Percentiles rank a stretch among this genome's conserved stretches.
These are phyloP conservation scores for Microtus richardsoni DNA, from an alignment of 2,113 vertebrate genomes.

Conservation along the genomic window DNA sequence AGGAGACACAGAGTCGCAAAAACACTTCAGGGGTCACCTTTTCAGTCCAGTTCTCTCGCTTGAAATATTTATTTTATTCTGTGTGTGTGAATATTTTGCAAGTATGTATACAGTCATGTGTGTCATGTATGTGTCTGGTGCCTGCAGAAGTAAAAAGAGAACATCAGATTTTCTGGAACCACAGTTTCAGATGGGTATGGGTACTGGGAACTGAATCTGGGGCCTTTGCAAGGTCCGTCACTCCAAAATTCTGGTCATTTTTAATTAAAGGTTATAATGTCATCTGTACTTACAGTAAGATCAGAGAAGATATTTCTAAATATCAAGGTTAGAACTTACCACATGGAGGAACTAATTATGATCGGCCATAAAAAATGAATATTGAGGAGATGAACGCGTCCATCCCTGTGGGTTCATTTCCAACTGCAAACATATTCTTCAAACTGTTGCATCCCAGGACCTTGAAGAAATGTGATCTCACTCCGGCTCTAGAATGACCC, in stretches of 20 bases:
- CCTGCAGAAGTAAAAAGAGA: not conserved
- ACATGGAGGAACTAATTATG: slow-evolving; percentile 11
- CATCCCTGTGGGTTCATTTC: not conserved
- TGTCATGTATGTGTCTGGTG: not conserved
- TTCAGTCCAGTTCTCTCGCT: not conserved
- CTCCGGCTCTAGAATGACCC: not conserved
- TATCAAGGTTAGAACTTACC: not conserved
- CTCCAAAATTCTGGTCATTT: not conserved
- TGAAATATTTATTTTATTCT: not conserved
- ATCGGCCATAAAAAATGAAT: not conserved
- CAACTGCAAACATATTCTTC: not conserved
- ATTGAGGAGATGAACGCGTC: not conserved
- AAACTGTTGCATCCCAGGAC: not conserved
- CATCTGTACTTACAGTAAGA: not conserved
- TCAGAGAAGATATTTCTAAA: not conserved
- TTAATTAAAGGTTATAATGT: not conserved
- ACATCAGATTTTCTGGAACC: not conserved
- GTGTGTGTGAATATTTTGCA: not conserved
- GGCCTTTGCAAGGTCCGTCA: not conserved
- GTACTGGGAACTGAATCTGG: not conserved
- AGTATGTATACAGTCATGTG: not conserved
- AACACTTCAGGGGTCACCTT: not conserved
- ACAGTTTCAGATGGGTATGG: not conserved
- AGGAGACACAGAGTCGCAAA: not conserved
- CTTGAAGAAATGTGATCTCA: not conserved